phyloP scores from a whole-genome alignment of 2,888 invertebrate genomes.

The Phengaris arion region DNA sequence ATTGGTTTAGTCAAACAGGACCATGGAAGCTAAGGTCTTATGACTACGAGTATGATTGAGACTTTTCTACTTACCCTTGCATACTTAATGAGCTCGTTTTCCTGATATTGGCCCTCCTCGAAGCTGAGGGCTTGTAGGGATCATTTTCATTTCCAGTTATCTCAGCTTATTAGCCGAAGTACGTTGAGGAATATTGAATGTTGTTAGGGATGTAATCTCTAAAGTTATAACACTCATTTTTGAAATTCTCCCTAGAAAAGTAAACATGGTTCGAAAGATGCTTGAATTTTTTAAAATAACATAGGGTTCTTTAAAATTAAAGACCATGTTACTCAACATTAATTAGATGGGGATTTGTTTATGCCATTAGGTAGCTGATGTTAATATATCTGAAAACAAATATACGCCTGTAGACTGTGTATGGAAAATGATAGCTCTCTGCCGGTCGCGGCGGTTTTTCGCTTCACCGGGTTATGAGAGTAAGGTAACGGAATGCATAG shows the following conservation, averaged over 20 bases:
- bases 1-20: background rate
- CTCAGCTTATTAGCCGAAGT: conserved; percentile 8
- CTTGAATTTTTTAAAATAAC: too few relatives aligned
- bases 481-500: background rate
- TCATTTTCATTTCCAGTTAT: conserved; percentile 12
- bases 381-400: background rate
- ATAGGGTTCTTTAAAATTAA: too few relatives aligned
- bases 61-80: background rate
- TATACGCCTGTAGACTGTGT: background rate
- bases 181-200: conserved; percentile 9
- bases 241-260: background rate
- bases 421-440: background rate
- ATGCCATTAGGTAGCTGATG: too few relatives aligned
- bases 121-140: background rate
- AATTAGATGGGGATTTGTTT: too few relatives aligned
- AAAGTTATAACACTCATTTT: background rate
- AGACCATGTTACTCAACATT: too few relatives aligned
- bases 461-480: conserved; percentile 3
- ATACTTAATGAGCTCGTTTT: background rate
- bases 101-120: background rate
- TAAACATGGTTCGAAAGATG: background rate
- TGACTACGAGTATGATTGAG: conserved; percentile 1
- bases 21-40: background rate
- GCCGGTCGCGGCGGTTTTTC: background rate
- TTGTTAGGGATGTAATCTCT: conserved; percentile 5